A percentile compares a stretch with the other conserved stretches of the same genome.
Conservation (phyloP, 1,140 invertebrate genomes). For the Neodiprion virginianus region DNA sequence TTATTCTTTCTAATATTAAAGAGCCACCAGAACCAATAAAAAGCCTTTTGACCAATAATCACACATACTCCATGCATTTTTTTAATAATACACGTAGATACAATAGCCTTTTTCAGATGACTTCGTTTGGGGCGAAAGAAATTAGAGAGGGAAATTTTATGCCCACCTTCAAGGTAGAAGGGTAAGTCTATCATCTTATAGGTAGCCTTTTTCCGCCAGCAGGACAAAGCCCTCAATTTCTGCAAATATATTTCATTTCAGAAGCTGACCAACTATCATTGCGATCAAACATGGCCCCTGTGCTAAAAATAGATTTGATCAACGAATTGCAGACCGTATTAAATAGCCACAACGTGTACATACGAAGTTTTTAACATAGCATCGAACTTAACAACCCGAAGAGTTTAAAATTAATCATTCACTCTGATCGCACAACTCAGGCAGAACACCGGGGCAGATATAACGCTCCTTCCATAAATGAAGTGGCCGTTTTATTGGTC, state of each 20-base stretch:
- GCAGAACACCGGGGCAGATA: slow-evolving; percentile 40
- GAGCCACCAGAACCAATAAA: slow-evolving; percentile 33
- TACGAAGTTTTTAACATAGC: slow-evolving; percentile 52
- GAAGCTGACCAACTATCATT: slow-evolving; percentile 31
- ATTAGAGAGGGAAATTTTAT: slow-evolving; percentile 10
- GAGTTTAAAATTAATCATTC: slow-evolving; percentile 45
- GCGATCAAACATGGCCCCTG: slow-evolving; percentile 21
- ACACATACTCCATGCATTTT: slow-evolving; percentile 48
- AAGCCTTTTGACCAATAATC: slow-evolving; percentile 30
- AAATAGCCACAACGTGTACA: slow-evolving; percentile 37
- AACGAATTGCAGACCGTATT: slow-evolving; percentile 35
- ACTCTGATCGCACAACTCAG: slow-evolving; percentile 37
- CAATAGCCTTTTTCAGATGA: slow-evolving; percentile 54
- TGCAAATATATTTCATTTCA: slow-evolving; percentile 55
- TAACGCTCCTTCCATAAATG: slow-evolving; percentile 42
- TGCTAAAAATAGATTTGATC: slow-evolving; percentile 27
- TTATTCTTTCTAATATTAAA: slow-evolving; percentile 25
- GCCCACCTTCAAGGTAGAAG: slow-evolving; percentile 39
- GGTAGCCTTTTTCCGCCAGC: slow-evolving; percentile 43
- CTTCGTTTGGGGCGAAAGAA: slow-evolving; percentile 43
- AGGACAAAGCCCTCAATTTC: slow-evolving; percentile 38
- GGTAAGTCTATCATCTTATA: slow-evolving; percentile 54
- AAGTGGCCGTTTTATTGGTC: slow-evolving; percentile 39
- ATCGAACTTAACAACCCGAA: slow-evolving; percentile 49
- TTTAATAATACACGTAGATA: slow-evolving; percentile 49